Base-by-base conservation (phyloP, 1,140 invertebrate genomes). In the Pseudomyrmex sp. region DNA sequence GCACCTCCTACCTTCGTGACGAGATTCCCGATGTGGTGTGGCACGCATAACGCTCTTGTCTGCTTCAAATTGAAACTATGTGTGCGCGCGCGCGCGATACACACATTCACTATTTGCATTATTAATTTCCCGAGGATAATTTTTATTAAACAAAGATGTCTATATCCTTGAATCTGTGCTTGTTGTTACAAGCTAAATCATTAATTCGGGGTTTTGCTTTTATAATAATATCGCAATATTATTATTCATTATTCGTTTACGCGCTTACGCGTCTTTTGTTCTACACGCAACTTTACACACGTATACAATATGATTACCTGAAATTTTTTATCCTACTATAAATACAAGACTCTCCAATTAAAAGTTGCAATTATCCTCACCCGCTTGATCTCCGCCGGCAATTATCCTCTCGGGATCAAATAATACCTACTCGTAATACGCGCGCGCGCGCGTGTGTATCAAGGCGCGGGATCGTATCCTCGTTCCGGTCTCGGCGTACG, bases 331-430 rank as follows among this genome's bases (percentile, higher is more conserved):
- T 59, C 54, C 9, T n/a, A 18, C 26, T 26, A 44, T 35, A 8
- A 76, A 44, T 50, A 63, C 20, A 75, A 44, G 73, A 75, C 18
- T 5, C 48, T 35, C 10, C 59, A 76, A 76, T 76, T 76, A 76
- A 76, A 65, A 63, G 52, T 7, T 7, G 50, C 23, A 62, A 75
- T 75, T 76, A 76, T 63, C 1, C 26, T 52, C 20, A 15, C 66
- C 23, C 18, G 72, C 46, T 56, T 46, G 50, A 61, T 82, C 54
- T 62, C 69, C 18, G 12, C 18, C 26, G 5, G n/a, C 59, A 50
- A n/a, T 70, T 82, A 82, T 72, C 66, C 12, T 26, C 13, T 9
- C 44, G 2, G 0, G 48, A 76, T 82, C 59, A 54, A 75, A 56
- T 56, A 46, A 26, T 2, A 26, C 26, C 26, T 44, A 35, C 10